A percentile compares a stretch with the other conserved stretches of the same genome.
These are phyloP conservation scores for Prunella himalayana DNA, from an alignment of 2,113 vertebrate species.

Conservation along the genomic window DNA sequence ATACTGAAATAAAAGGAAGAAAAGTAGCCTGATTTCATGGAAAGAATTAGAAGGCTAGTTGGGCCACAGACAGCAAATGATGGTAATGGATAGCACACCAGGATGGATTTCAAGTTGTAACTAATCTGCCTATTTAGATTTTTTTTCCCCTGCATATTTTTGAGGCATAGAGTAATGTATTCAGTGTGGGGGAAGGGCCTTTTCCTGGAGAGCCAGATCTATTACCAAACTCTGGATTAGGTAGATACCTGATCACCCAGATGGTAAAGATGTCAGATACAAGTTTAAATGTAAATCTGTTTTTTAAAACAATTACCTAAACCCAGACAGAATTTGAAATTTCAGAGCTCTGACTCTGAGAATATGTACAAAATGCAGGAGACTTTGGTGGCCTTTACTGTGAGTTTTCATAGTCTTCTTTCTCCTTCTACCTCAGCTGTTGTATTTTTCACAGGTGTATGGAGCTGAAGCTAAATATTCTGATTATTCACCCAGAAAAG, in stretches of 20 bases:
- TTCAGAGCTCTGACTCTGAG: background rate
- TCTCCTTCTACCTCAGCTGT: background rate
- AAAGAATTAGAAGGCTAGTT: background rate
- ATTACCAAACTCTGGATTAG: background rate
- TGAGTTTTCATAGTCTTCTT: background rate
- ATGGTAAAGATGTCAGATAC: background rate
- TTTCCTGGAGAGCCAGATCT: background rate
- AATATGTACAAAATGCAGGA: background rate
- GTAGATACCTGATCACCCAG: background rate
- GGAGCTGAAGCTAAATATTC: background rate
- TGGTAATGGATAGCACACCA: background rate
- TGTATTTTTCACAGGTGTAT: background rate
- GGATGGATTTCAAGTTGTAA: background rate
- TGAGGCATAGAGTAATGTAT: background rate
- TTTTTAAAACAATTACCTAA: background rate
- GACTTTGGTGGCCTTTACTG: background rate
- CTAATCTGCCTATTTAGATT: background rate
- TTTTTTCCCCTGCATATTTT: background rate
- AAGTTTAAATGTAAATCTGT: background rate
- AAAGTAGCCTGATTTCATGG: background rate
- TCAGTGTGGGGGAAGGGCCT: fast-evolving
- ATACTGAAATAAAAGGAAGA: background rate
- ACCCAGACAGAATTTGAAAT: background rate
- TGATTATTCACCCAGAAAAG: background rate
- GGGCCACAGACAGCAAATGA: background rate